Base-by-base conservation (phyloP, 2,888 invertebrate genomes). In the Acanthosepion esculentum region DNA sequence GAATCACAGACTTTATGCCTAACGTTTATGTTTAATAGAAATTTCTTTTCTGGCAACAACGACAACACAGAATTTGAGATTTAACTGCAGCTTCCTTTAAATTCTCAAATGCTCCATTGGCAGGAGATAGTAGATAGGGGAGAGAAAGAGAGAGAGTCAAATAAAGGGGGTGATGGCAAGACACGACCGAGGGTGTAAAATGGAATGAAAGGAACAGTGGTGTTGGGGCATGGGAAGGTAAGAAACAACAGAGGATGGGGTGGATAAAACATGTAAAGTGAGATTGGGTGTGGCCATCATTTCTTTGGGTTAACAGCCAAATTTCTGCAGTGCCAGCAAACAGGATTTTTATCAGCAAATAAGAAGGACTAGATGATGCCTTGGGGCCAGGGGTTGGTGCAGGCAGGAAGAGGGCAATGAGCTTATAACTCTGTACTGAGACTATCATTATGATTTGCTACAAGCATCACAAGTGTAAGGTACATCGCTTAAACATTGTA, bases 231-330 rank as follows among this genome's bases (percentile, higher is more conserved):
- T 29, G 64, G 29, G 64, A 64, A 78, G 78, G 26, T 78, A n/a
- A n/a, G 29, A 78, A n/a, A 29, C 10, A 7, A 78, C 10, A 29
- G 78, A 10, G 29, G n/a, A 0, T 29, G 78, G 78, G 78, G 29
- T 78, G 78, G 78, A 1, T 29, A 6, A 26, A 78, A 78, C 78
- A 78, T 78, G 78, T 78, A 78, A 78, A 78, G 78, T 78, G 78
- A 78, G 78, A 78, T 78, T 78, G 78, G 78, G 78, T 78, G 78
- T 78, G 78, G 78, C 78, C 78, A 78, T n/a, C 29, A 78, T 78
- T 78, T 78, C 78, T 78, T 78, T 78, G 78, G 26, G 29, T 78
- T 78, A 78, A 78, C 29, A 78, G 78, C 78, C 78, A 78, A 78
- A 78, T 78, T 78, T 78, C 78, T 78, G 78, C 78, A 78, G 26